Conservation (phyloP, 1,140 invertebrate genomes). For the Leucophenga varia region DNA sequence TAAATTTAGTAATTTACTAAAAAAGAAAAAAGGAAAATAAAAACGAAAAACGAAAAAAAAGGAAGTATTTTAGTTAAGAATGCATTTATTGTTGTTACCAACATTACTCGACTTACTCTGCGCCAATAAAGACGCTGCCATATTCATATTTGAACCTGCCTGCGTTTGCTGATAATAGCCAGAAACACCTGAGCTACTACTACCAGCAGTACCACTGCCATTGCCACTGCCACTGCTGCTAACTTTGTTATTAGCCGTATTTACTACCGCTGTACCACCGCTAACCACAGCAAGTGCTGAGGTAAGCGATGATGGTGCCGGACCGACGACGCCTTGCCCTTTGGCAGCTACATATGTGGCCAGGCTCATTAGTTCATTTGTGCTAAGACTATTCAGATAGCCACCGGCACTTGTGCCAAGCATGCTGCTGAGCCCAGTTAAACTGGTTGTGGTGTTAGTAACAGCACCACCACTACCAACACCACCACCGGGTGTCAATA, state of each 20-base stretch:
- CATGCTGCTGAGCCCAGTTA: too few species aligned
- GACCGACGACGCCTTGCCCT: constrained; percentile 17
- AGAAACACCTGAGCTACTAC: not conserved
- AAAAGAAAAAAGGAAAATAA: too few species aligned
- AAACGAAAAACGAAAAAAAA: too few species aligned
- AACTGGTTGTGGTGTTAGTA: too few species aligned
- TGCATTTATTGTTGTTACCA: constrained; percentile 57
- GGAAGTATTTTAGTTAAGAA: too few species aligned
- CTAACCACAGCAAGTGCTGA: not conserved
- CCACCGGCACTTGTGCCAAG: constrained; percentile 31
- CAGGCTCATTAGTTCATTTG: constrained; percentile 47
- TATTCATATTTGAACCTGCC: constrained; percentile 43
- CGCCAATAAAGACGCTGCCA: constrained; percentile 71
- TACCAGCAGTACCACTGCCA: constrained; percentile 8
- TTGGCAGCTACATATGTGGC: constrained; percentile 46
- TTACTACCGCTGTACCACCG: too few species aligned
- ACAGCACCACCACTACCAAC: constrained; percentile 14
- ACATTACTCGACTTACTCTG: constrained; percentile 69
- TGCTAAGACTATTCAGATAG: constrained; percentile 43
- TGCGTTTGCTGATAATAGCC: constrained; percentile 16
- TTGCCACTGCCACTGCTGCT: constrained; percentile 13
- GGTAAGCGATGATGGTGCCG: constrained; percentile 2
- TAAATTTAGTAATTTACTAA: too few species aligned
- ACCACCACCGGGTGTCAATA: not conserved
- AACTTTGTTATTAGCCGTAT: constrained; percentile 1